These are phyloP conservation scores for Panulirus ornatus DNA, from an alignment of 1,140 invertebrate genomes.

Conservation along the genomic window DNA sequence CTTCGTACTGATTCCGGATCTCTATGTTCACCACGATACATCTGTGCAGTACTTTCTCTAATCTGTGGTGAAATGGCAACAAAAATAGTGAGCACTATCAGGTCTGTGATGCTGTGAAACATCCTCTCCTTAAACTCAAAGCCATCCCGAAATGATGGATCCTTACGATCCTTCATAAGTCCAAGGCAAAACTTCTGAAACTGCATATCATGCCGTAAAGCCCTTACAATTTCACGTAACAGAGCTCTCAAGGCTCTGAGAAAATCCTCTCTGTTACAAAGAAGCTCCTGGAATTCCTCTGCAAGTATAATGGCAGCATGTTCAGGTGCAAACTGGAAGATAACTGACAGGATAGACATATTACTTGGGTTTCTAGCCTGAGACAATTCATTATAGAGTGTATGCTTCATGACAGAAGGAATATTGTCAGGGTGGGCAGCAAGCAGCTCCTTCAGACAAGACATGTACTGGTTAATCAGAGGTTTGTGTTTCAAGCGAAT, in stretches of 20 bases:
- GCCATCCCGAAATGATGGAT: slow-evolving; percentile 79
- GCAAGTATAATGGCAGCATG: slow-evolving; percentile 87
- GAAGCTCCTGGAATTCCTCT: slow-evolving; percentile 90
- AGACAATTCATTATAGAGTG: slow-evolving; percentile 96
- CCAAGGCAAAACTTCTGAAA: slow-evolving; percentile 85
- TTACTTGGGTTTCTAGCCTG: slow-evolving; percentile 93
- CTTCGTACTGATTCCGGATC: slow-evolving; percentile 61
- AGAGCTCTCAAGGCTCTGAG: slow-evolving; percentile 89
- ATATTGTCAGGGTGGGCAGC: slow-evolving; percentile 89
- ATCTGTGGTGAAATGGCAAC: slow-evolving; percentile 87
- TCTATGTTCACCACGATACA: slow-evolving; percentile 71
- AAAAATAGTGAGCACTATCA: slow-evolving; percentile 91
- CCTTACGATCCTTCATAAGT: slow-evolving; percentile 84
- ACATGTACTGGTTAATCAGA: slow-evolving; percentile 91
- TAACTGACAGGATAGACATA: slow-evolving; percentile 90
- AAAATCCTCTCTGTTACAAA: slow-evolving; percentile 94
- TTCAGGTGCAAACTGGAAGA: slow-evolving; percentile 89
- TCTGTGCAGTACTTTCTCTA: slow-evolving; percentile 82
- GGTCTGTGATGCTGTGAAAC: slow-evolving; percentile 89
- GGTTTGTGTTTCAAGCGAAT: slow-evolving; percentile 96
- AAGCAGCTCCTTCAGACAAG: slow-evolving; percentile 90
- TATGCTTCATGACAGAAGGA: slow-evolving; percentile 91
- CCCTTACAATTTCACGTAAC: slow-evolving; percentile 92
- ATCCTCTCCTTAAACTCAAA: slow-evolving; percentile 89
- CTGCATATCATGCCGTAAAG: slow-evolving; percentile 88